A percentile compares a stretch with the other conserved stretches of the same genome.
These are phyloP conservation scores for Australoheros scitulus DNA, from an alignment of 2,113 vertebrate species.

Conservation along the genomic window DNA sequence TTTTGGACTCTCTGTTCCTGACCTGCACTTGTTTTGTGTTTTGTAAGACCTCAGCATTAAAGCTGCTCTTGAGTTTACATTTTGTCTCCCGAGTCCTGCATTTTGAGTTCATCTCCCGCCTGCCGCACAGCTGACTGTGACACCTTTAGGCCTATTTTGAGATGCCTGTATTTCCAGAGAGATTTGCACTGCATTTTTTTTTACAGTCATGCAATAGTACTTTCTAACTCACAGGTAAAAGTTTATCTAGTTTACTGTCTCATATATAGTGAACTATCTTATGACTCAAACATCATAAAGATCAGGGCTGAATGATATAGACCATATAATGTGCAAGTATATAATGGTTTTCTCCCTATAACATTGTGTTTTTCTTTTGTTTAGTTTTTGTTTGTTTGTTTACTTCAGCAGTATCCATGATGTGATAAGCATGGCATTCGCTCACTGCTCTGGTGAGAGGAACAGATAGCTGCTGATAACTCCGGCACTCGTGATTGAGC, in stretches of 20 bases:
- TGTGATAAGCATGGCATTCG: neutral
- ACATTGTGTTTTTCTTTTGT: neutral
- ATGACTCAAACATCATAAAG: neutral
- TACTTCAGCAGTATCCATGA: neutral
- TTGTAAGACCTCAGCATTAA: no score
- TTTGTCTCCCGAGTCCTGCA: no score
- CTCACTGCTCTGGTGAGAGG: neutral
- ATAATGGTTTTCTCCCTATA: fast-evolving
- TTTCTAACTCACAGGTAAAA: neutral
- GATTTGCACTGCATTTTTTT: neutral
- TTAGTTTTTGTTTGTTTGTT: no score
- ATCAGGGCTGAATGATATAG: neutral
- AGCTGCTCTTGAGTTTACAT: no score
- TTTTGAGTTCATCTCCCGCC: no score
- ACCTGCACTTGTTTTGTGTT: no score
- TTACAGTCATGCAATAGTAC: no score
- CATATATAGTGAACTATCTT: neutral
- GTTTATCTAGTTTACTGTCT: no score
- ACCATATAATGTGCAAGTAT: neutral
- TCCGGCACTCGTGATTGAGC: neutral
- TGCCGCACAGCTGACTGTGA: no score
- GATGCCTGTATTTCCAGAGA: neutral
- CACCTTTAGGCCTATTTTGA: fast-evolving
- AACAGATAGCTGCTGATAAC: neutral
- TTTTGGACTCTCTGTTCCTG: no score